These are phyloP conservation scores for Myripristis jacobus DNA, from an alignment of 2,797 vertebrate species.

Conservation along the genomic window DNA sequence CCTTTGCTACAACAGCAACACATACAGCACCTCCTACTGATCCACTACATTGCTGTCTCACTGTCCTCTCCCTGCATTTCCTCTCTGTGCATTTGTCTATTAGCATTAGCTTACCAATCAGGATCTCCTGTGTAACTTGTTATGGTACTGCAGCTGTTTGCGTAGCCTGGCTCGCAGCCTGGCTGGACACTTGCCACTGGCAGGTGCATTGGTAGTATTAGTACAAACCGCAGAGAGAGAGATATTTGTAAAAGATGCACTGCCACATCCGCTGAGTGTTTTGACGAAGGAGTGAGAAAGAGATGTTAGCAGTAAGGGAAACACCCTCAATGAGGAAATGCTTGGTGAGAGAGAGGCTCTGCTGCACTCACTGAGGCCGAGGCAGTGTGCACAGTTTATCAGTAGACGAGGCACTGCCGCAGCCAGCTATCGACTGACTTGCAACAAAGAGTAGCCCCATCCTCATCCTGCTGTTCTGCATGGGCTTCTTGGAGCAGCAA, in stretches of 20 bases:
- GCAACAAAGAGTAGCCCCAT: conserved; percentile 10
- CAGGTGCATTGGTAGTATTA: conserved; percentile 43
- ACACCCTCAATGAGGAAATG: conserved; percentile 76
- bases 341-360: conserved; percentile 54
- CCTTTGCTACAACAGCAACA: conserved; percentile 34
- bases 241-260: conserved; percentile 66
- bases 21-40: conserved; percentile 48
- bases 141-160: conserved; percentile 41
- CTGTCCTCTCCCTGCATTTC: neutral
- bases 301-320: conserved; percentile 64
- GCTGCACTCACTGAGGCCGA: conserved; percentile 38
- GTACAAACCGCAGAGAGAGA: conserved; percentile 57
- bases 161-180: conserved; percentile 30
- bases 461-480: conserved; percentile 4
- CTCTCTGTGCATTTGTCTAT: conserved; percentile 27
- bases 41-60: neutral
- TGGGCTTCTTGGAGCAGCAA: conserved; percentile 23
- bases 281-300: conserved; percentile 72
- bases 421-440: conserved; percentile 23
- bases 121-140: conserved; percentile 45
- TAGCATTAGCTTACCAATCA: conserved; percentile 22
- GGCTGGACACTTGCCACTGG: conserved; percentile 47
- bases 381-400: conserved; percentile 41
- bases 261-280: conserved; percentile 79
- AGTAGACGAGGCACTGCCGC: conserved; percentile 25